Evolutionary conservation across 1,140 invertebrate genomes (phyloP).

Genomic region (Geopemphigus sp.): DNA sequence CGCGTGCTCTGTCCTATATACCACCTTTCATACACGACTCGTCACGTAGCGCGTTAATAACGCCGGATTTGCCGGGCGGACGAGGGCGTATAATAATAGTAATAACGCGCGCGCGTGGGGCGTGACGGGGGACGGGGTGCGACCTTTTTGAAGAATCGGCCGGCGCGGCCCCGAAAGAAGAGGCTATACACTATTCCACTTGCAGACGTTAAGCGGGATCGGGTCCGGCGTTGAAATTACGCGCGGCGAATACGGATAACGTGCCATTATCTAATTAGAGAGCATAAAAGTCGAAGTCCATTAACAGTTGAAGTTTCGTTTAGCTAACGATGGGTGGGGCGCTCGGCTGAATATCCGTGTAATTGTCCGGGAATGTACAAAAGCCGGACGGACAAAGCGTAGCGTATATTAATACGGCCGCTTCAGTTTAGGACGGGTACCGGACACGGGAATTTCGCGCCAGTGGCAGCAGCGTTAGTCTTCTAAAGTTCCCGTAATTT

Average conservation of each 20-base stretch:
- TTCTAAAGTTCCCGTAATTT: too few relatives aligned
- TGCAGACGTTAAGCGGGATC: background rate
- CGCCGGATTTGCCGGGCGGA: background rate
- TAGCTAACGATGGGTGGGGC: conserved; percentile 5
- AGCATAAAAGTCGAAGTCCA: conserved; percentile 42
- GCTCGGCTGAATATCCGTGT: conserved; percentile 8
- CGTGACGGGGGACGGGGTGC: too few relatives aligned
- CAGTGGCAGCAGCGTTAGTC: too few relatives aligned
- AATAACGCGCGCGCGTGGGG: background rate
- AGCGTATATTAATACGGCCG: too few relatives aligned
- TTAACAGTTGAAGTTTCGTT: conserved; percentile 43
- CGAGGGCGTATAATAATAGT: conserved; percentile 13
- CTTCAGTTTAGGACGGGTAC: too few relatives aligned
- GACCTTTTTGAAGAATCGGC: too few relatives aligned
- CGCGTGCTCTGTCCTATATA: background rate
- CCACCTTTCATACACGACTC: background rate
- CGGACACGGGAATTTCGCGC: too few relatives aligned
- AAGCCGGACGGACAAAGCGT: too few relatives aligned
- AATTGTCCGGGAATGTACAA: conserved; percentile 16
- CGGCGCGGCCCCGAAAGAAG: background rate
- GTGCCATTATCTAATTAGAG: conserved; percentile 42
- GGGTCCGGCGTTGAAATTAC: background rate
- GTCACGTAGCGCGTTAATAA: conserved; percentile 23
- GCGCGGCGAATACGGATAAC: background rate
- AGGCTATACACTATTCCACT: background rate